These are phyloP conservation scores for Coleophora deauratella DNA, from an alignment of 2,888 invertebrate genomes.

Conservation along the genomic window DNA sequence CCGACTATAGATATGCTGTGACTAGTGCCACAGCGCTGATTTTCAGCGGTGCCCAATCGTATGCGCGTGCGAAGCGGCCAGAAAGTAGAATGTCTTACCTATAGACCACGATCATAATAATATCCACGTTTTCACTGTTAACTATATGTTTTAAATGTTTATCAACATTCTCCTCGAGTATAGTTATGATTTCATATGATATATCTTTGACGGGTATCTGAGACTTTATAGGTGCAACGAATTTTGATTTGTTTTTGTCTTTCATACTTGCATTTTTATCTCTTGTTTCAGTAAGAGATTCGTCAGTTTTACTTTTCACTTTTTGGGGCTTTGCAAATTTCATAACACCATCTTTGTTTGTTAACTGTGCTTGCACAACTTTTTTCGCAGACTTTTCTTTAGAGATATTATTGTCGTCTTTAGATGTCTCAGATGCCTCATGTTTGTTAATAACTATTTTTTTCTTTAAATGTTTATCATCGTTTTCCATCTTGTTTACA, in stretches of 20 bases:
- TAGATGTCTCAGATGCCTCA: no score
- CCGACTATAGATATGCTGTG: no score
- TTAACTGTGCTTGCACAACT: slow-evolving; percentile 44
- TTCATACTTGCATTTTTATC: slow-evolving; percentile 25
- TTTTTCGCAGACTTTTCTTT: slow-evolving; percentile 25
- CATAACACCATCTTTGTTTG: slow-evolving; percentile 55
- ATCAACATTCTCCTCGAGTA: slow-evolving; percentile 24
- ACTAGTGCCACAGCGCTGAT: no score
- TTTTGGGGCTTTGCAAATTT: slow-evolving; percentile 44
- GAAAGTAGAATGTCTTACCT: slow-evolving; percentile 31
- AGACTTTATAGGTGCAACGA: slow-evolving; percentile 45
- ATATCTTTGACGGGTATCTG: slow-evolving; percentile 42
- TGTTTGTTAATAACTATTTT: no score
- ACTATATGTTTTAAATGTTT: slow-evolving; percentile 9
- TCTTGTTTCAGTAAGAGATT: slow-evolving; percentile 2
- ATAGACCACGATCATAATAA: slow-evolving; percentile 31
- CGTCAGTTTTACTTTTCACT: neutral
- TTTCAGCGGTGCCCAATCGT: no score
- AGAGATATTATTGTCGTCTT: neutral
- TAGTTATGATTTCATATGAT: slow-evolving; percentile 24
- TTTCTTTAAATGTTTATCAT: neutral
- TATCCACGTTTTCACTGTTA: slow-evolving; percentile 16
- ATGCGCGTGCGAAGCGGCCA: no score
- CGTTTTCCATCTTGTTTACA: neutral
- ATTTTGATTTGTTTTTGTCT: slow-evolving; percentile 35